Conservation (phyloP, 2,113 vertebrate genomes). For the Hystrix cristata region DNA sequence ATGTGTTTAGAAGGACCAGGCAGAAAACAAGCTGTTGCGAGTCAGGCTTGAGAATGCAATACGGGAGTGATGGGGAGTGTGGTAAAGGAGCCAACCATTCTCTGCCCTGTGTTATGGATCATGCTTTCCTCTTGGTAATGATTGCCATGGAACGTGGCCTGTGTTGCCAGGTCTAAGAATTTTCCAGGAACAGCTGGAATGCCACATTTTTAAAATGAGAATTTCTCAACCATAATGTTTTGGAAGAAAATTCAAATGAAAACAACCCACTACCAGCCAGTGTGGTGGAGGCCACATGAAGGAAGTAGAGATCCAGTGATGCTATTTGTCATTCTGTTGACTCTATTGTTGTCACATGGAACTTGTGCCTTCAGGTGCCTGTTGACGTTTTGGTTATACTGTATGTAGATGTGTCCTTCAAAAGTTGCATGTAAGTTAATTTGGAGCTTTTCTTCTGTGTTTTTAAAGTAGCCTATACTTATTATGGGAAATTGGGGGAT, state of each 20-base stretch:
- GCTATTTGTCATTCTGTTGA: fast-evolving
- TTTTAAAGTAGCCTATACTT: neutral
- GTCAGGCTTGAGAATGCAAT: neutral
- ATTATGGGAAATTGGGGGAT: neutral
- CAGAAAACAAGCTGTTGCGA: neutral
- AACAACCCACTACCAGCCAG: neutral
- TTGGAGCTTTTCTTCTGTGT: neutral
- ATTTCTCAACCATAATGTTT: neutral
- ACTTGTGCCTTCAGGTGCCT: neutral
- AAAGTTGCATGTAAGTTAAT: neutral
- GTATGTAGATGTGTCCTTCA: neutral
- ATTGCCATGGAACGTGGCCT: neutral
- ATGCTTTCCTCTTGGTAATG: neutral
- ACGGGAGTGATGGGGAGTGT: neutral
- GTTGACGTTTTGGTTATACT: neutral
- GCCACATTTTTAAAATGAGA: neutral
- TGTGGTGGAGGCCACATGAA: neutral
- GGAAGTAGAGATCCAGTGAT: neutral
- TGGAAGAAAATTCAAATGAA: conserved; percentile 33
- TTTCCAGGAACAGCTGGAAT: neutral
- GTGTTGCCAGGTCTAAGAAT: neutral
- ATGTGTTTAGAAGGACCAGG: neutral
- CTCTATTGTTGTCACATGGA: too few relatives aligned
- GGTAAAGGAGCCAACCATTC: neutral
- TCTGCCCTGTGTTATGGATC: neutral